Percentiles rank a stretch among this genome's conserved stretches.
These are phyloP conservation scores for Himalopsyche anomala DNA, from an alignment of 2,888 invertebrate species.

Conservation along the genomic window DNA sequence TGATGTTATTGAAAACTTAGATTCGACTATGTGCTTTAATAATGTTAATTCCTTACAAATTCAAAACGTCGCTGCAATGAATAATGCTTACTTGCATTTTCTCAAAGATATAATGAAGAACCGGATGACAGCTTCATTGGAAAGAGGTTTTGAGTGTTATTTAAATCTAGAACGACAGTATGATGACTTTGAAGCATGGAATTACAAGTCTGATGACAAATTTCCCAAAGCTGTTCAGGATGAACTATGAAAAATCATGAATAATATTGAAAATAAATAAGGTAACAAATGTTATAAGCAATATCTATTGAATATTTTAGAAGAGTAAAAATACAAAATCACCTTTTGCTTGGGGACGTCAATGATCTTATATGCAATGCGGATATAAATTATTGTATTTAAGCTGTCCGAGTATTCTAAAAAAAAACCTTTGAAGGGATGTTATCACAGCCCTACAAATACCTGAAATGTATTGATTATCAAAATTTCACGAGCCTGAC, in stretches of 20 bases:
- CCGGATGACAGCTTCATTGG: conserved; percentile 73
- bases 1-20: conserved; percentile 68
- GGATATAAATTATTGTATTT: no score
- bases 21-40: not conserved
- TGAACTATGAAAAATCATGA: not conserved
- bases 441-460: no score
- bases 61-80: conserved; percentile 73
- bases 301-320: no score
- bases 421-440: no score
- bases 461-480: no score
- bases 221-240: conserved; percentile 2
- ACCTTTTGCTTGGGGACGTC: no score
- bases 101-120: conserved; percentile 74
- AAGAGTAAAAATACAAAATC: no score
- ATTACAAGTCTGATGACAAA: not conserved
- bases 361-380: no score
- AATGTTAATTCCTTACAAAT: conserved; percentile 67
- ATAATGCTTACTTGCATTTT: conserved; percentile 73
- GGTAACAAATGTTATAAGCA: no score
- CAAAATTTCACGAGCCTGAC: no score
- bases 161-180: not conserved
- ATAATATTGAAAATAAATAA: no score
- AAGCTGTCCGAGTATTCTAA: no score
- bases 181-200: not conserved
- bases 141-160: conserved; percentile 73